Evolutionary conservation across 2,797 vertebrate species (phyloP).

Genomic region (Anguilla pacifica): DNA sequence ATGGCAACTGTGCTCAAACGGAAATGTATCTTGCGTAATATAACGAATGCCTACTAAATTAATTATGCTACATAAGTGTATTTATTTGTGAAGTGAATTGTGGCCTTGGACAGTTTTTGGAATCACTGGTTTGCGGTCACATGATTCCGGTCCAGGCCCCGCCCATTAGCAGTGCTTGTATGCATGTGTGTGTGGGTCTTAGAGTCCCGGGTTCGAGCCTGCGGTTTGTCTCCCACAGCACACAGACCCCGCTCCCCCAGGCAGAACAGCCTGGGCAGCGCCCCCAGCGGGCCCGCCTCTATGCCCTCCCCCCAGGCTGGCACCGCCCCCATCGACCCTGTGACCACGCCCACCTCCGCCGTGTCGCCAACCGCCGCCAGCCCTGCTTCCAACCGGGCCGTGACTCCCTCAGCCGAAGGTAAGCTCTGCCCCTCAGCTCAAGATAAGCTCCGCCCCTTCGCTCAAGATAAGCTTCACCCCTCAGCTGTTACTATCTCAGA

Average conservation of each 20-base stretch:
- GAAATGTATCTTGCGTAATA: not conserved
- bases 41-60: not conserved
- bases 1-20: not conserved
- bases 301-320: slow-evolving; percentile 86
- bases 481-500: no score
- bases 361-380: slow-evolving; percentile 90
- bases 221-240: slow-evolving; percentile 64
- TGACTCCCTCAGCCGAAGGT: slow-evolving; percentile 87
- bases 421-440: slow-evolving; percentile 32
- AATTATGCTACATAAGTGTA: not conserved
- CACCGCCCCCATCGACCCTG: slow-evolving; percentile 81
- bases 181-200: not conserved
- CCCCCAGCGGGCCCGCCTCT: slow-evolving; percentile 79
- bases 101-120: not conserved
- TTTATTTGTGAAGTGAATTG: not conserved
- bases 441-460: no score
- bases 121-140: no score
- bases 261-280: slow-evolving; percentile 81
- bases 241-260: slow-evolving; percentile 95
- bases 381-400: slow-evolving; percentile 84
- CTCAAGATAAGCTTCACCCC: no score
- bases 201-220: not conserved
- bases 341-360: slow-evolving; percentile 77
- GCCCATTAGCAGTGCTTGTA: not conserved
- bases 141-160: no score